These are phyloP conservation scores for Latheticus oryzae DNA, from an alignment of 2,888 invertebrate species.

Conservation along the genomic window DNA sequence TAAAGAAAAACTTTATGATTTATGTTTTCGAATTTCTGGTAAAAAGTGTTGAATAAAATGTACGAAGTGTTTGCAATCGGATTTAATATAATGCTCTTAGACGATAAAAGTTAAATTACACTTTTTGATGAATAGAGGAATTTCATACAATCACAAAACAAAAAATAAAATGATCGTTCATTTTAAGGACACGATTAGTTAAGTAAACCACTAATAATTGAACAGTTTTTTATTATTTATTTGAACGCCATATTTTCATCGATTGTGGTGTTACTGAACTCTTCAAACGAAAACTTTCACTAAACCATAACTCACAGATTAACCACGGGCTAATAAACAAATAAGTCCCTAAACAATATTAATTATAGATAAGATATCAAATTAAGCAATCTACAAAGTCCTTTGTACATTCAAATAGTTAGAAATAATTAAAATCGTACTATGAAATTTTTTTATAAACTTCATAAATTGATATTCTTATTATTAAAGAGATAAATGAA, in stretches of 20 bases:
- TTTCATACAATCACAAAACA: background rate
- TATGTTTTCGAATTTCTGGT: constrained; percentile 8
- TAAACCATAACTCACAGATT: constrained; percentile 17
- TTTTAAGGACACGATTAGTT: too few relatives aligned
- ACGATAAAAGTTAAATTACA: constrained; percentile 28
- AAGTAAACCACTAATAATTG: too few relatives aligned
- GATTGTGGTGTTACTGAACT: constrained; percentile 1
- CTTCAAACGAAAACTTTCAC: constrained; percentile 3
- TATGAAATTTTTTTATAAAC: constrained; percentile 6
- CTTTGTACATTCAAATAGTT: background rate
- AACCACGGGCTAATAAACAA: constrained; percentile 26
- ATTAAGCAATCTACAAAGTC: too few relatives aligned
- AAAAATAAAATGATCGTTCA: too few relatives aligned
- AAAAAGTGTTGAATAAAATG: constrained; percentile 20
- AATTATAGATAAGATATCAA: constrained; percentile 14
- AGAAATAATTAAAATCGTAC: constrained; percentile 4
- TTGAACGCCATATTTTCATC: constrained; percentile 4
- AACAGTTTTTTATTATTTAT: too few relatives aligned
- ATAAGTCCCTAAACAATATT: constrained; percentile 25
- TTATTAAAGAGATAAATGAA: constrained; percentile 28
- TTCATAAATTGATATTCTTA: too few relatives aligned
- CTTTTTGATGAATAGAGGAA: constrained; percentile 3
- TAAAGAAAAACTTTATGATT: constrained; percentile 5
- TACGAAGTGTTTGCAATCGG: constrained; percentile 20
- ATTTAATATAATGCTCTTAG: constrained; percentile 28